Conservation (phyloP, 2,888 invertebrate genomes). For the Zonitis immaculata region DNA sequence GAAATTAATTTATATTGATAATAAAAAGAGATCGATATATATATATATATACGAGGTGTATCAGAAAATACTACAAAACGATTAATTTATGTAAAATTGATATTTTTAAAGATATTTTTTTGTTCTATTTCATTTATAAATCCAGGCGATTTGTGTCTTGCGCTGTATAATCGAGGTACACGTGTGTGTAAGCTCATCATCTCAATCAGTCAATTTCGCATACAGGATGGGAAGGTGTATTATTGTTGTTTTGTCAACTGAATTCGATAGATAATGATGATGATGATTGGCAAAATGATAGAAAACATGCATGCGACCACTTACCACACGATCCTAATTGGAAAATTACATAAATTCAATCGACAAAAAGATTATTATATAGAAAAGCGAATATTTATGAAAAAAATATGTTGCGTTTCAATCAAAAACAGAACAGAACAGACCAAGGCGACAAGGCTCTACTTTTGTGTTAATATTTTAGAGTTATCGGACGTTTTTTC, state of each 20-base stretch:
- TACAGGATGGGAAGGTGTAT: too few species aligned
- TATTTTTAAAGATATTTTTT: too few species aligned
- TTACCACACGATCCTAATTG: not conserved
- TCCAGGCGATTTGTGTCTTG: conserved; percentile 38
- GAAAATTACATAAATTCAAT: too few species aligned
- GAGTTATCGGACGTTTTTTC: conserved; percentile 6
- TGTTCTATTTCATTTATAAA: not conserved
- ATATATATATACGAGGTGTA: not conserved
- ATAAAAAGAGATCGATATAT: not conserved
- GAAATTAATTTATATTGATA: not conserved
- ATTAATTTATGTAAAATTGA: too few species aligned
- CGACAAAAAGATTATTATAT: too few species aligned
- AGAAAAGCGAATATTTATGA: too few species aligned
- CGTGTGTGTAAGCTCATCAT: conserved; percentile 36
- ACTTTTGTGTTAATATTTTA: not conserved
- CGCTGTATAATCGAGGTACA: conserved; percentile 38
- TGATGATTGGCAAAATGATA: not conserved
- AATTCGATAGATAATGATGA: too few species aligned
- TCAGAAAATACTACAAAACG: not conserved
- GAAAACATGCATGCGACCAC: not conserved
- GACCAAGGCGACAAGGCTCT: too few species aligned
- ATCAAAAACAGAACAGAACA: conserved; percentile 7
- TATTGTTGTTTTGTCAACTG: too few species aligned
- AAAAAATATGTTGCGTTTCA: too few species aligned
- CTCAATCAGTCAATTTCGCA: too few species aligned